Percentiles rank a stretch among this genome's conserved stretches.
These are phyloP conservation scores for Tapirus terrestris DNA, from an alignment of 2,113 vertebrate species.

Conservation along the genomic window DNA sequence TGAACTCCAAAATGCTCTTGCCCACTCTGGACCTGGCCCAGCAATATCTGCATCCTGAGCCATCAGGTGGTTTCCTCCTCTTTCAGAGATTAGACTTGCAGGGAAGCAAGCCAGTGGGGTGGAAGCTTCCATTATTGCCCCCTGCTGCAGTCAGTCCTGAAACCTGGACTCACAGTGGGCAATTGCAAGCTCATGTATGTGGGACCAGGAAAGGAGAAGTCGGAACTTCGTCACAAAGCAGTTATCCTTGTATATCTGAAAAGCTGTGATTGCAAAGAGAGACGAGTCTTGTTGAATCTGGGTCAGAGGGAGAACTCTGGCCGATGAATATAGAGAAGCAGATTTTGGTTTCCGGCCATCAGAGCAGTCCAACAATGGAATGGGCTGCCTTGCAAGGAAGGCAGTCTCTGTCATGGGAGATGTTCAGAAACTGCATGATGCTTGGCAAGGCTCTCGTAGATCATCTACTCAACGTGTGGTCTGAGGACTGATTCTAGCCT, in stretches of 20 bases:
- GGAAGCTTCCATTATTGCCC: background rate
- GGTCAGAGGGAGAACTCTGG: background rate
- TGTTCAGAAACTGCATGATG: background rate
- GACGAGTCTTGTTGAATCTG: background rate
- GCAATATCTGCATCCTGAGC: background rate
- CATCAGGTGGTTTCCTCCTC: background rate
- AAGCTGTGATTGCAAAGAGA: background rate
- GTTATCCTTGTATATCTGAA: background rate
- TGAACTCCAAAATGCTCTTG: background rate
- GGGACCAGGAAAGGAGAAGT: background rate
- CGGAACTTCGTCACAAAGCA: background rate
- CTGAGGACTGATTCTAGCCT: background rate
- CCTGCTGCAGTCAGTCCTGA: background rate
- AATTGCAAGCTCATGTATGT: background rate
- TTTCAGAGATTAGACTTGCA: background rate
- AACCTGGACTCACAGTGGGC: background rate
- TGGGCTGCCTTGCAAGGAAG: background rate
- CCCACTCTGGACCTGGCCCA: background rate
- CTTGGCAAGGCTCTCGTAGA: background rate
- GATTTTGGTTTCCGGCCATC: background rate
- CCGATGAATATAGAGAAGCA: background rate
- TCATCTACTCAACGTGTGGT: background rate
- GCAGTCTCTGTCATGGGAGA: background rate
- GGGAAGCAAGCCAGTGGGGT: background rate
- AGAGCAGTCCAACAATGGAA: background rate